Percentiles rank a stretch among this genome's conserved stretches.
Evolutionary conservation across 1,140 invertebrate species (phyloP).

Genomic region (Bombus fervidus): DNA sequence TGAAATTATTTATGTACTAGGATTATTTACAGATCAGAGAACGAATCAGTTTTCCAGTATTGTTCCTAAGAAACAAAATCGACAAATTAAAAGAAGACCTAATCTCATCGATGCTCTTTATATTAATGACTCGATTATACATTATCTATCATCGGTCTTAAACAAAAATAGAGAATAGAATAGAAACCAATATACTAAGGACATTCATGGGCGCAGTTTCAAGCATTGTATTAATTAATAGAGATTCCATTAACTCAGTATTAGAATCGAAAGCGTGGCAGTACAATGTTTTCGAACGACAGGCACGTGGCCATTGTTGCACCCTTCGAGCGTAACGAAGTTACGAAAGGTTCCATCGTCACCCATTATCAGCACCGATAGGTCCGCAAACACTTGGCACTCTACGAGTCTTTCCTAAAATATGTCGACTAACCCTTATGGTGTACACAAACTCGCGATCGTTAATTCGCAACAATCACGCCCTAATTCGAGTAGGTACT

Average conservation of each 20-base stretch:
- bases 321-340: not conserved
- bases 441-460: not conserved
- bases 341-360: constrained; percentile 22
- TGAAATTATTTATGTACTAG: no score
- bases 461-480: constrained; percentile 26
- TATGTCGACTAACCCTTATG: not conserved
- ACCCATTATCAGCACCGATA: not conserved
- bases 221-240: constrained; percentile 32
- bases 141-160: no score
- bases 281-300: constrained; percentile 4
- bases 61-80: no score
- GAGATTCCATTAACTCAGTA: not conserved
- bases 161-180: not conserved
- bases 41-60: no score
- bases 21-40: no score
- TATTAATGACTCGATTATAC: no score
- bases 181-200: not conserved
- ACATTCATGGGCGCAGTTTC: not conserved
- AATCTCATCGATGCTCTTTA: no score
- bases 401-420: not conserved
- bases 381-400: constrained; percentile 45
- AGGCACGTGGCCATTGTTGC: constrained; percentile 48
- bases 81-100: no score
- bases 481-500: not conserved
- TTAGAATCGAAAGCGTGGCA: constrained; percentile 1